A percentile compares a stretch with the other conserved stretches of the same genome.
Evolutionary conservation across 2,888 invertebrate species (phyloP).

Genomic region (Drosophila mettleri): DNA sequence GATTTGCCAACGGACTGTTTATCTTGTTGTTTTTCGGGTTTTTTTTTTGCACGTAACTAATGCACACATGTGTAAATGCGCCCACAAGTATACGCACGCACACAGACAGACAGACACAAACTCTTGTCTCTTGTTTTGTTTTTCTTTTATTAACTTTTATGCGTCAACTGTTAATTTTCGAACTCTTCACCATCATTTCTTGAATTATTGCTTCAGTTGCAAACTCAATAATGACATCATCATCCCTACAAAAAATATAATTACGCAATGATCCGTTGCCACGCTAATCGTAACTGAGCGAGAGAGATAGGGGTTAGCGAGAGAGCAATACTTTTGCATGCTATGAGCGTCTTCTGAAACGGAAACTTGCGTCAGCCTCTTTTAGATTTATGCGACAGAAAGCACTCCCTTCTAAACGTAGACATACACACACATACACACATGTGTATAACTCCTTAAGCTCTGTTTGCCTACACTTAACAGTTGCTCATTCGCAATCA

Average conservation of each 20-base stretch:
- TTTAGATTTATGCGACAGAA: conserved; percentile 32
- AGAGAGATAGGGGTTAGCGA: neutral
- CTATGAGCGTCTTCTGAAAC: conserved; percentile 37
- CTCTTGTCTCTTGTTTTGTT: conserved; percentile 14
- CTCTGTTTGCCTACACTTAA: neutral
- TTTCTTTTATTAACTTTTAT: conserved; percentile 14
- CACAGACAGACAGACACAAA: conserved; percentile 1
- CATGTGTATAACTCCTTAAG: conserved; percentile 6
- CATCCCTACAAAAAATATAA: conserved; percentile 45
- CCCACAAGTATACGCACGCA: neutral
- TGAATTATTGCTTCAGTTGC: conserved; percentile 62
- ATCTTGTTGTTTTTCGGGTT: conserved; percentile 3
- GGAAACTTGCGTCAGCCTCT: conserved; percentile 52
- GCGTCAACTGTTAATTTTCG: conserved; percentile 53
- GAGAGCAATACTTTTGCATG: conserved; percentile 15
- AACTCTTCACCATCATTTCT: conserved; percentile 54
- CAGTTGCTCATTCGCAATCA: conserved; percentile 18
- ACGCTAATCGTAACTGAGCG: conserved; percentile 1
- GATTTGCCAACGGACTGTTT: conserved; percentile 24
- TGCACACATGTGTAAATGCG: neutral
- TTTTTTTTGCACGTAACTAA: conserved; percentile 39
- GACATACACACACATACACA: neutral
- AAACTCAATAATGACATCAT: conserved; percentile 51
- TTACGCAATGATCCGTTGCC: conserved; percentile 52
- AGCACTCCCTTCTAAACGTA: conserved; percentile 7